Conservation (phyloP, 2,113 vertebrate genomes). For the Aviceda subcristata region DNA sequence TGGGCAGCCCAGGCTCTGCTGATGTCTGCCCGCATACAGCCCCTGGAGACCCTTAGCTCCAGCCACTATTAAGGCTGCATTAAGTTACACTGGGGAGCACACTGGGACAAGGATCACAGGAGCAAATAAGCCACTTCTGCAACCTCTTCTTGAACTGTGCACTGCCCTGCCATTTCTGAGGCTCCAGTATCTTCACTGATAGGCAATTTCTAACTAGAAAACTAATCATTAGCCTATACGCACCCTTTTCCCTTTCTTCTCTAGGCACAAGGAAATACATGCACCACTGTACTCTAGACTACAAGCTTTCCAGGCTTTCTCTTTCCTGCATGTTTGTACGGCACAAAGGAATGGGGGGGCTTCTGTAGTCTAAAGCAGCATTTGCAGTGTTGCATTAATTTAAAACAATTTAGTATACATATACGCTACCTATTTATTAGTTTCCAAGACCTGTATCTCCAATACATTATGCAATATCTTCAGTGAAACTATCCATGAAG, state of each 20-base stretch:
- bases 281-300: not conserved
- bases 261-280: not conserved
- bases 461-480: not conserved
- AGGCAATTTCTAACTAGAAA: not conserved
- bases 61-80: not conserved
- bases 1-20: not conserved
- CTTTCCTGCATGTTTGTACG: not conserved
- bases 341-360: not conserved
- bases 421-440: not conserved
- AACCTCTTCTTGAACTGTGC: not conserved
- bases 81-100: not conserved
- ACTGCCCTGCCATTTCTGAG: not conserved
- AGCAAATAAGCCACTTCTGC: not conserved
- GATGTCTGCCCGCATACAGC: not conserved
- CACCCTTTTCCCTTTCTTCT: not conserved
- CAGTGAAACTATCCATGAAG: not conserved
- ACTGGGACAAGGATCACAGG: accelerated
- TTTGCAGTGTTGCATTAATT: not conserved
- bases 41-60: not conserved
- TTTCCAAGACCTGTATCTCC: not conserved
- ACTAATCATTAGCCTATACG: not conserved
- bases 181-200: not conserved
- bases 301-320: not conserved
- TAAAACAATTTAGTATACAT: not conserved
- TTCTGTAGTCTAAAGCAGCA: not conserved